phyloP scores from a whole-genome alignment of 2,888 invertebrate species.

The Sicus ferrugineus region DNA sequence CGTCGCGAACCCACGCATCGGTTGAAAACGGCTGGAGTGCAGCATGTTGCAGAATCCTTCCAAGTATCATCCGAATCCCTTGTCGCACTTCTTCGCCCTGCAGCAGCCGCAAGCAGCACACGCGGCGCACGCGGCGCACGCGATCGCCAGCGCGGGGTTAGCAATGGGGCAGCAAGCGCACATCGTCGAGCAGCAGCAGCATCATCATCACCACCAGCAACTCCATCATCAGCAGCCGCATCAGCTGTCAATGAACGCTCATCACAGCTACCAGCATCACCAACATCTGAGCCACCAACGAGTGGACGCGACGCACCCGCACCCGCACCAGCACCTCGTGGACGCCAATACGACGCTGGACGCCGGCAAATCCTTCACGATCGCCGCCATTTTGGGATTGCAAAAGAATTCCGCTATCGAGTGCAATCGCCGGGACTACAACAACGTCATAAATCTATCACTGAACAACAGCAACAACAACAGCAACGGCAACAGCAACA shows the following conservation, averaged over 20 bases:
- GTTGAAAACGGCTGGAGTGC: too few species aligned
- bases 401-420: conserved; percentile 64
- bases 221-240: conserved; percentile 46
- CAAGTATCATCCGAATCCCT: conserved; percentile 65
- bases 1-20: conserved; percentile 15
- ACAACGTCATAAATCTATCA: conserved; percentile 64
- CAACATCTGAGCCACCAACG: conserved; percentile 27
- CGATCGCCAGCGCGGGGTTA: conserved; percentile 48
- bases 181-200: conserved; percentile 47
- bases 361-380: conserved; percentile 81
- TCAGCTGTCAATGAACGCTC: conserved; percentile 36
- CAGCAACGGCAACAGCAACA: conserved; percentile 28
- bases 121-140: conserved; percentile 44
- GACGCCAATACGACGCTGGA: conserved; percentile 62
- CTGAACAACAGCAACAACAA: conserved; percentile 51
- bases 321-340: conserved; percentile 54
- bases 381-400: conserved; percentile 85
- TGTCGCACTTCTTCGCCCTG: conserved; percentile 64
- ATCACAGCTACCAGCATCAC: conserved; percentile 27
- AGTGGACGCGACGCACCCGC: conserved; percentile 24
- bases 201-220: conserved; percentile 45
- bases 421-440: conserved; percentile 57
- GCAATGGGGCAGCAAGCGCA: conserved; percentile 52
- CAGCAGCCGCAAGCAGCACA: conserved; percentile 57
- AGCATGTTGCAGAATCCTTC: conserved; percentile 64